Evolutionary conservation across 2,888 invertebrate species (phyloP), one percentile per base, ranked within the genome.

Genomic region (Taphrorychus bicolor): DNA sequence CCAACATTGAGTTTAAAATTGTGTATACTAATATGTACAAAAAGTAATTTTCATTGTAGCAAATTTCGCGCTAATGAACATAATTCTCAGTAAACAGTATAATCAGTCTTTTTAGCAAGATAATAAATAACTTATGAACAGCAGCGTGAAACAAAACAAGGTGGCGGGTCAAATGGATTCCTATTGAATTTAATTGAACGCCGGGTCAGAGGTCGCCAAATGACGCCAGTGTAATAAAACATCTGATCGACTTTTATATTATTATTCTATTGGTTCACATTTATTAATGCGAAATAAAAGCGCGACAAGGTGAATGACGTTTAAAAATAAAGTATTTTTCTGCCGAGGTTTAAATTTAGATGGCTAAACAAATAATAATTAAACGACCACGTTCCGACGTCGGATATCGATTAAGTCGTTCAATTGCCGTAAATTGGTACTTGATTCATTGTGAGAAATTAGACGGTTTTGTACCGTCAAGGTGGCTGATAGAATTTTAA

Each of bases 251-350:
- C n/a, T 9, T 14, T 48, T 48, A 48, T 17, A 48, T 14, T n/a
- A n/a, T n/a, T n/a, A 32, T 11, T 32, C 32, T 32, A 3, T 32
- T 32, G 7, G 11, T 32, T 32, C 9, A 7, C 45, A 14, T 1
- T 45, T 45, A 18, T 45, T 18, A 18, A 45, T 7, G 45, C 2
- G 14, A 19, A 32, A 32, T 32, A 9, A n/a, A n/a, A n/a, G n/a
- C n/a, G n/a, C 40, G 2, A 40, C n/a, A n/a, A 48, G 48, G 48
- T 48, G 18, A 48, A 48, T 48, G 17, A 19, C 48, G 7, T 48
- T 48, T 48, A 48, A 48, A 48, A 48, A 48, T 48, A 48, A 48
- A 16, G 14, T 48, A 48, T 16, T 32, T 32, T 32, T 32, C 32
- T 1, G 9, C 32, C 7, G 32, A 1, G 32, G 32, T 32, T 32